Percentiles rank a stretch among this genome's conserved stretches.
Evolutionary conservation across 2,113 vertebrate species (phyloP).

Genomic region (Ancistrus triradiatus): DNA sequence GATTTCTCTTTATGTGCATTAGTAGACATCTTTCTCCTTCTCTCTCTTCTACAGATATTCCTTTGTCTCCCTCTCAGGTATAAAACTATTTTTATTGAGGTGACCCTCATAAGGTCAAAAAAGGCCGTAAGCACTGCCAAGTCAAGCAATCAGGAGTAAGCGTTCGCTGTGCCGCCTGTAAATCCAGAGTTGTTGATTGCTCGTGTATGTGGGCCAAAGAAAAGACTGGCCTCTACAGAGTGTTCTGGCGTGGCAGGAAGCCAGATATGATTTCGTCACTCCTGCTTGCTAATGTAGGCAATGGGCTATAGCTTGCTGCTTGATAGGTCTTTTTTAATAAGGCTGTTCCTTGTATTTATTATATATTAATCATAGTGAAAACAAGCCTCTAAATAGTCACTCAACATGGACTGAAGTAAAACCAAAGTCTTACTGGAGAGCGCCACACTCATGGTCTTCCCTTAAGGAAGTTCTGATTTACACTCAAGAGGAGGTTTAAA

Average conservation of each 20-base stretch:
- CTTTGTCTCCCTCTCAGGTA: conserved; percentile 49
- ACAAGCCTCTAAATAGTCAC: conserved; percentile 14
- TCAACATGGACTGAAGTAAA: background rate
- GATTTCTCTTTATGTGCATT: too few relatives aligned
- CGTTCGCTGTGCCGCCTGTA: conserved; percentile 60
- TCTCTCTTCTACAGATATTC: too few relatives aligned
- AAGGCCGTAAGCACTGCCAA: conserved; percentile 49
- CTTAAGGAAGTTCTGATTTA: conserved; percentile 35
- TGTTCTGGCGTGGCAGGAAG: conserved; percentile 3
- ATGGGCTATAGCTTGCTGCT: conserved; percentile 1
- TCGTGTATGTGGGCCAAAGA: conserved; percentile 54
- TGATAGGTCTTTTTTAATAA: conserved; percentile 14
- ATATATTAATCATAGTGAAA: conserved; percentile 22
- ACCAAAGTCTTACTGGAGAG: conserved; percentile 17
- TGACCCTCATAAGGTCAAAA: conserved; percentile 44
- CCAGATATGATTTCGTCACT: conserved; percentile 32
- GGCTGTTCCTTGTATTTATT: conserved; percentile 25
- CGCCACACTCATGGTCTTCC: conserved; percentile 28
- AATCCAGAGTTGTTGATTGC: conserved; percentile 63
- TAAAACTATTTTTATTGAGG: conserved; percentile 62
- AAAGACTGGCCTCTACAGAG: conserved; percentile 42
- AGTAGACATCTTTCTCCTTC: too few relatives aligned
- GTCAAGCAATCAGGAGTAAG: too few relatives aligned
- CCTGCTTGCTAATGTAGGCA: conserved; percentile 21
- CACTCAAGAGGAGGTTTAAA: conserved; percentile 32